A percentile compares a stretch with the other conserved stretches of the same genome.
Conservation (phyloP, 1,140 invertebrate genomes). For the Batillaria attramentaria region DNA sequence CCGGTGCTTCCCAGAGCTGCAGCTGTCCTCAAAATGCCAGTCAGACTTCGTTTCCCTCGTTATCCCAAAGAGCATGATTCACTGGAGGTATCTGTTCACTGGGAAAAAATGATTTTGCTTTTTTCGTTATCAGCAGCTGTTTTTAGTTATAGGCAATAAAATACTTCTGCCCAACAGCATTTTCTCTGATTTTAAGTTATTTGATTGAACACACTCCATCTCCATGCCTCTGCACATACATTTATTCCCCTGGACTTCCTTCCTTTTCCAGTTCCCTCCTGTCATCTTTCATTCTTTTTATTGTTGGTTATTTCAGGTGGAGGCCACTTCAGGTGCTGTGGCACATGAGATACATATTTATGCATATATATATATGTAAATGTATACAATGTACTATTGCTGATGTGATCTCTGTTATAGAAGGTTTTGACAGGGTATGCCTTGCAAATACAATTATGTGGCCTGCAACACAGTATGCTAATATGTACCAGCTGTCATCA, state of each 20-base stretch:
- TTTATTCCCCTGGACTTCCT: neutral
- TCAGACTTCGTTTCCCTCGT: slow-evolving; percentile 46
- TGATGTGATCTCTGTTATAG: too few relatives aligned
- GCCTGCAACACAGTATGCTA: too few relatives aligned
- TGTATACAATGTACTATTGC: too few relatives aligned
- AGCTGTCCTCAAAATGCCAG: slow-evolving; percentile 27
- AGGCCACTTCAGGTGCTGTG: too few relatives aligned
- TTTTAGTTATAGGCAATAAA: slow-evolving; percentile 30
- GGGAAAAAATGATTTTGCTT: neutral
- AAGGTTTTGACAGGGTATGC: too few relatives aligned
- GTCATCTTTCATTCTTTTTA: neutral
- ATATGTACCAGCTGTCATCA: too few relatives aligned
- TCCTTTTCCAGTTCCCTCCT: neutral
- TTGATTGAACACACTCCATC: too few relatives aligned
- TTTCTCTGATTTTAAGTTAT: neutral
- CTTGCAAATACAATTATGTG: too few relatives aligned
- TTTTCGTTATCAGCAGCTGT: slow-evolving; percentile 5
- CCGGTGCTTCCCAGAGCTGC: neutral
- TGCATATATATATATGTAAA: too few relatives aligned
- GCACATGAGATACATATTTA: too few relatives aligned
- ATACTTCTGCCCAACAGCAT: slow-evolving; percentile 13
- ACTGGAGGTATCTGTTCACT: slow-evolving; percentile 36
- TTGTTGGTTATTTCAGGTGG: neutral
- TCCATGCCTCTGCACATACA: neutral
- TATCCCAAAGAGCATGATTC: slow-evolving; percentile 48